Evolutionary conservation across 2,797 vertebrate genomes (phyloP), one percentile per base, ranked within the genome.

Genomic region (Jordanella pulchra): DNA sequence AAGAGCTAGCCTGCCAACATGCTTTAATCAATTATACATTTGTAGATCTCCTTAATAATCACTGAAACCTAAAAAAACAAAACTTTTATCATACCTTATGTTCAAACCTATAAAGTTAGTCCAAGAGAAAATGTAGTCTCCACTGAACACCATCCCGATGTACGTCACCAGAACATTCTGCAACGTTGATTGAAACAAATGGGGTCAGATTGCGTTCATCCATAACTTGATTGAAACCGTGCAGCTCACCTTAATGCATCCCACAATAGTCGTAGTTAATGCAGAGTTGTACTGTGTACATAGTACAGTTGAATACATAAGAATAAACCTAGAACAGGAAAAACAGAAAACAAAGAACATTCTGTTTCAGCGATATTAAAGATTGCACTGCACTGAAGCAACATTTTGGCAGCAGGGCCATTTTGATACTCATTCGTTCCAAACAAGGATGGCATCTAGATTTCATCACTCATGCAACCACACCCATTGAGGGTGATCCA

Each of bases 81-180:
- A 21, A 12, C 3, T 18, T 14, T n/a, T 23, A 47, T 65, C 73
- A 51, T 92, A 99, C 98, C 98, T 99, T 91, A 99, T 98, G 91
- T 99, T 99, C 89, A 99, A 91, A 53, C 98, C 98, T 67, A 99
- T 93, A 91, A 99, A 99, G 90, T 99, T 99, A 7, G 95, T 95
- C 97, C 98, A 99, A 0, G 96, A 95, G 93, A 99, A 99, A 90
- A 99, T 97, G 94, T 99, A 99, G 92, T 99, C 98, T 87, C 97
- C 97, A 82, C 97, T 97, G 91, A 99, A 96, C 87, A 99, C 94
- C 97, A 99, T 99, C 81, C 98, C 98, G 67, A 99, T 97, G 85
- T 99, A 99, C 6, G 98, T 99, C 91, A 99, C 95, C 89, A 99
- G 94, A 86, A 99, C 97, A 90, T 99, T 99, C 98, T 99, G 80